These are phyloP conservation scores for Eupithecia dodoneata DNA, from an alignment of 2,888 invertebrate genomes.

Conservation along the genomic window DNA sequence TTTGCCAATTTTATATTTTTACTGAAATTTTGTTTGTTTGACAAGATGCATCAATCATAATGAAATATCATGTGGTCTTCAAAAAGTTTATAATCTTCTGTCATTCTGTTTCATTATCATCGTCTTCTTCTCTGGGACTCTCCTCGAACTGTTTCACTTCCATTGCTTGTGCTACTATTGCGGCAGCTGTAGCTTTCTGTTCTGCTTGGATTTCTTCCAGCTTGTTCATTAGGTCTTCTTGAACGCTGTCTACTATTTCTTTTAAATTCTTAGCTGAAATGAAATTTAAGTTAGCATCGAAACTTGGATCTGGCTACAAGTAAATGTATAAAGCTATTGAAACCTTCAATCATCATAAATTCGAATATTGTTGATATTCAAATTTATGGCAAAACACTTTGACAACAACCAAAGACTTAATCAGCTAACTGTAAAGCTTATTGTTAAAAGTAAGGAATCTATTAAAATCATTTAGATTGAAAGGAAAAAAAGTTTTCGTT, in stretches of 20 bases:
- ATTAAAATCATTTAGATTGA: background rate
- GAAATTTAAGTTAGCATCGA: background rate
- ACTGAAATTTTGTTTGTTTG: conserved; percentile 31
- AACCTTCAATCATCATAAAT: background rate
- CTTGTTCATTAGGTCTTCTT: conserved; percentile 75
- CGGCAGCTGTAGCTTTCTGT: conserved; percentile 47
- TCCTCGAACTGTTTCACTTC: conserved; percentile 13
- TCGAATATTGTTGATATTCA: background rate
- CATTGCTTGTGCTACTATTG: conserved; percentile 17
- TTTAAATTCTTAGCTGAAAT: conserved; percentile 73
- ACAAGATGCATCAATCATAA: conserved; percentile 25
- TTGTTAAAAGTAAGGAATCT: background rate
- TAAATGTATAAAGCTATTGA: background rate
- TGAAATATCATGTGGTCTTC: conserved; percentile 8
- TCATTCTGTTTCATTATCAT: background rate
- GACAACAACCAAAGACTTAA: background rate
- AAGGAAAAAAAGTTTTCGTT: background rate
- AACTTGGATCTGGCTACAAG: background rate
- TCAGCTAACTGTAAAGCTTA: background rate
- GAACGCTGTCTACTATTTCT: conserved; percentile 78
- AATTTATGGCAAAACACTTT: background rate
- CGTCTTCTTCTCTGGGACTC: background rate
- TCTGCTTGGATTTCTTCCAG: conserved; percentile 70
- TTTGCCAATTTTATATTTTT: conserved; percentile 27
- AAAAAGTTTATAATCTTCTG: conserved; percentile 33